Percentiles rank a stretch among this genome's conserved stretches.
Conservation (phyloP, 2,888 invertebrate genomes). For the Therioaphis trifolii region DNA sequence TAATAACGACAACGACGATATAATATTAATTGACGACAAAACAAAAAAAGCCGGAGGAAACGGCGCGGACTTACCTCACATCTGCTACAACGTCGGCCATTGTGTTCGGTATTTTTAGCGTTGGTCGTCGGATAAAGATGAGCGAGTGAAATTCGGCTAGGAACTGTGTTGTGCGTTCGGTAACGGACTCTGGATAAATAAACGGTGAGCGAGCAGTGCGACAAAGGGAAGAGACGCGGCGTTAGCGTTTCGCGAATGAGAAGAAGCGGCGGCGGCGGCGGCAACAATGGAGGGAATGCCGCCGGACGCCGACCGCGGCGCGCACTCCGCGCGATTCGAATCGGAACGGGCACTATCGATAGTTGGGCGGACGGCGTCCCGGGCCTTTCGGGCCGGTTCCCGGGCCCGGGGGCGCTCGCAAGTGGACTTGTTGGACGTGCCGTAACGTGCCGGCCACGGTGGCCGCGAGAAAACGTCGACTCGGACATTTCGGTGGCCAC, state of each 20-base stretch:
- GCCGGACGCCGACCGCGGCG: slow-evolving; percentile 74
- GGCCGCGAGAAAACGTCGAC: not conserved
- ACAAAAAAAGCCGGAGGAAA: no score
- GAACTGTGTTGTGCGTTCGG: slow-evolving; percentile 45
- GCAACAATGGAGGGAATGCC: slow-evolving; percentile 77
- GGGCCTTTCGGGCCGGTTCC: not conserved
- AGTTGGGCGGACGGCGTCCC: not conserved
- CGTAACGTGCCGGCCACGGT: no score
- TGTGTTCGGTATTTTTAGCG: slow-evolving; percentile 24
- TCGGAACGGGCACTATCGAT: slow-evolving; percentile 38
- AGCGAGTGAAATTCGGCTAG: not conserved
- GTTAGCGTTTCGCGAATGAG: slow-evolving; percentile 46
- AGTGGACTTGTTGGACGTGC: no score
- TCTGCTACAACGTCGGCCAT: slow-evolving; percentile 60
- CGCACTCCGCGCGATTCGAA: slow-evolving; percentile 66
- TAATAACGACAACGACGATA: no score
- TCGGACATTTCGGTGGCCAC: not conserved
- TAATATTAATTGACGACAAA: no score
- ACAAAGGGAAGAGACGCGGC: slow-evolving; percentile 52
- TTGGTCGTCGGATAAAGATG: not conserved
- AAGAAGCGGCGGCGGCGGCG: slow-evolving; percentile 44
- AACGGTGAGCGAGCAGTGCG: slow-evolving; percentile 10
- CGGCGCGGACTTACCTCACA: slow-evolving; percentile 54
- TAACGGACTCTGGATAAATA: slow-evolving; percentile 53
- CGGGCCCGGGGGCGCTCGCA: not conserved